These are phyloP conservation scores for Colinus virginianus DNA, from an alignment of 2,113 vertebrate species.

Conservation along the genomic window DNA sequence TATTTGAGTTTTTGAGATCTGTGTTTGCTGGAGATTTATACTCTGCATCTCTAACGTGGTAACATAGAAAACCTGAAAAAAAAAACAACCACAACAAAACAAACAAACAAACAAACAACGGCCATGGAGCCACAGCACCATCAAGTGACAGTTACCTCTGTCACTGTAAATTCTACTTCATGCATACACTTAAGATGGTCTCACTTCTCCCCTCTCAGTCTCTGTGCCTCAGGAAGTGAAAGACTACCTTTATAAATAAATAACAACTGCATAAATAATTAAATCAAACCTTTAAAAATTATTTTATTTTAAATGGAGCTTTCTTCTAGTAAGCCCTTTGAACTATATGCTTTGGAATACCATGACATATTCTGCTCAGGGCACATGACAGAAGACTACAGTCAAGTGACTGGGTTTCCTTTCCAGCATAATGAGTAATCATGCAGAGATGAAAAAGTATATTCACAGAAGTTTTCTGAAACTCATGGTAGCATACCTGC, in stretches of 20 bases:
- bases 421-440: background rate
- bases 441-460: background rate
- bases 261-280: background rate
- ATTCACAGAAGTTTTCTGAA: background rate
- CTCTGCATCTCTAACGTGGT: background rate
- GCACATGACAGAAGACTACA: background rate
- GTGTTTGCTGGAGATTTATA: constrained; percentile 30
- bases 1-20: constrained; percentile 1
- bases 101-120: background rate
- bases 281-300: background rate
- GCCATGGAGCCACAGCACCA: constrained; percentile 67
- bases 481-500: background rate
- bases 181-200: background rate
- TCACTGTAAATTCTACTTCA: background rate
- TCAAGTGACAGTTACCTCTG: constrained; percentile 54
- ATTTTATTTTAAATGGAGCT: background rate
- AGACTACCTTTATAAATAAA: background rate
- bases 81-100: background rate
- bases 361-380: rapidly evolving
- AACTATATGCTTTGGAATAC: background rate
- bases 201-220: background rate
- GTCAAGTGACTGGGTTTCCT: background rate
- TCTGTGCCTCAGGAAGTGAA: background rate
- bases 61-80: background rate
- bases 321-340: background rate